These are phyloP conservation scores for Onychomys arenicola DNA, from an alignment of 2,797 vertebrate species.

Conservation along the genomic window DNA sequence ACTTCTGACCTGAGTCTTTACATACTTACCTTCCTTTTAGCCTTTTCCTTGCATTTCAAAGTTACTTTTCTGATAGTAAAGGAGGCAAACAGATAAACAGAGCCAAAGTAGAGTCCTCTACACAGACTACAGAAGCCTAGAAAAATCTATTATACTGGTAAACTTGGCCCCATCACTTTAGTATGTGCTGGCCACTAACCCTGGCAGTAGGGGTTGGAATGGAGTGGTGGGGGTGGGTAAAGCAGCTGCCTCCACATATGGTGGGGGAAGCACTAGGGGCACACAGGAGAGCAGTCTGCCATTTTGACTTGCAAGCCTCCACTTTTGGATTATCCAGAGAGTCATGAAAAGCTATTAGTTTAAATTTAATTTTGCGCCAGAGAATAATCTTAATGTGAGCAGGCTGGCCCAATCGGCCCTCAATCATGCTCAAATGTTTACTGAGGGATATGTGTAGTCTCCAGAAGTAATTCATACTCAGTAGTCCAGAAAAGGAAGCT, in stretches of 20 bases:
- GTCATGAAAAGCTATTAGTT: conserved; percentile 72
- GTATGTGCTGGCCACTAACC: neutral
- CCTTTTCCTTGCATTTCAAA: neutral
- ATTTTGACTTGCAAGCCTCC: conserved; percentile 23
- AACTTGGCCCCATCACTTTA: neutral
- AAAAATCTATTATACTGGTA: neutral
- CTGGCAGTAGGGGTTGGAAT: neutral
- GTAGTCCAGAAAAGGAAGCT: conserved; percentile 73
- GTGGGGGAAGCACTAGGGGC: neutral
- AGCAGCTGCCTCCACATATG: neutral
- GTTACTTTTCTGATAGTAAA: neutral
- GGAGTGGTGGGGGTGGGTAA: too few relatives aligned
- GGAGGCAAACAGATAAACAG: neutral
- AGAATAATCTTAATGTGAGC: conserved; percentile 62
- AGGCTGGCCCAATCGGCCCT: conserved; percentile 59
- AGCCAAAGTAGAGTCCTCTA: neutral
- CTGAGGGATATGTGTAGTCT: conserved; percentile 45
- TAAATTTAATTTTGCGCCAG: conserved; percentile 60
- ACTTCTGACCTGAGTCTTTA: neutral
- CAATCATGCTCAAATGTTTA: conserved; percentile 69
- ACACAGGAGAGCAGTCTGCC: neutral
- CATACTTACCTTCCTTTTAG: neutral
- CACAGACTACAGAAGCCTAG: neutral
- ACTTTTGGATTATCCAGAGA: neutral
- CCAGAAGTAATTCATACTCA: conserved; percentile 81